Evolutionary conservation across 2,888 invertebrate genomes (phyloP).

Genomic region (Blomia tropicalis): DNA sequence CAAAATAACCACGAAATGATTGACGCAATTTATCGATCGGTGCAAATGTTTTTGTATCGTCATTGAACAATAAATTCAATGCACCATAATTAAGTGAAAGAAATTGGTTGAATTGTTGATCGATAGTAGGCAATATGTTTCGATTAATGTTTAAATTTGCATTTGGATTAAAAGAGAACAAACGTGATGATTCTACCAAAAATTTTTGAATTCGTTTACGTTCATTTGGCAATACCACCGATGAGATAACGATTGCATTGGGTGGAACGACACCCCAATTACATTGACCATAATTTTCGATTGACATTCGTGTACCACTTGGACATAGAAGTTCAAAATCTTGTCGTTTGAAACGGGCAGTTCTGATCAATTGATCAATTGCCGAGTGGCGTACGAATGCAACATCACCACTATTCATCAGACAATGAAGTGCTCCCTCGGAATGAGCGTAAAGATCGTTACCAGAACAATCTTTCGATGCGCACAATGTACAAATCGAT

Average conservation of each 20-base stretch:
- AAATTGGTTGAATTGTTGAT: conserved; percentile 14
- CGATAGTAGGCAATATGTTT: neutral
- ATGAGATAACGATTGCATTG: conserved; percentile 68
- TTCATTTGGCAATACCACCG: conserved; percentile 48
- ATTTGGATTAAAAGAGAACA: conserved; percentile 2
- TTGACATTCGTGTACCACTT: conserved; percentile 53
- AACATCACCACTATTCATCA: conserved; percentile 66
- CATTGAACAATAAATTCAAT: conserved; percentile 62
- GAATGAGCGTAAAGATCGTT: conserved; percentile 79
- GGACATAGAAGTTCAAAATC: conserved; percentile 54
- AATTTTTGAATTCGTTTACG: conserved; percentile 40
- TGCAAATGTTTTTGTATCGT: conserved; percentile 27
- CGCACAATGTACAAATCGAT: conserved; percentile 62
- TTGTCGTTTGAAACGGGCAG: conserved; percentile 22
- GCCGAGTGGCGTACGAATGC: conserved; percentile 78
- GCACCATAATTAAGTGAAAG: conserved; percentile 26
- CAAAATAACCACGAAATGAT: conserved; percentile 42
- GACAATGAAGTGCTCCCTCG: conserved; percentile 74
- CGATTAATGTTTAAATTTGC: neutral
- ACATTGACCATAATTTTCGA: conserved; percentile 54
- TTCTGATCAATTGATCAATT: conserved; percentile 47
- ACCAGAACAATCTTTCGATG: conserved; percentile 57
- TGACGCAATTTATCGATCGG: conserved; percentile 32
- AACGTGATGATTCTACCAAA: conserved; percentile 29
- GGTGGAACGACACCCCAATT: conserved; percentile 73